A percentile compares a stretch with the other conserved stretches of the same genome.
Evolutionary conservation across 1,140 invertebrate species (phyloP).

Genomic region (Diorhabda elongata): DNA sequence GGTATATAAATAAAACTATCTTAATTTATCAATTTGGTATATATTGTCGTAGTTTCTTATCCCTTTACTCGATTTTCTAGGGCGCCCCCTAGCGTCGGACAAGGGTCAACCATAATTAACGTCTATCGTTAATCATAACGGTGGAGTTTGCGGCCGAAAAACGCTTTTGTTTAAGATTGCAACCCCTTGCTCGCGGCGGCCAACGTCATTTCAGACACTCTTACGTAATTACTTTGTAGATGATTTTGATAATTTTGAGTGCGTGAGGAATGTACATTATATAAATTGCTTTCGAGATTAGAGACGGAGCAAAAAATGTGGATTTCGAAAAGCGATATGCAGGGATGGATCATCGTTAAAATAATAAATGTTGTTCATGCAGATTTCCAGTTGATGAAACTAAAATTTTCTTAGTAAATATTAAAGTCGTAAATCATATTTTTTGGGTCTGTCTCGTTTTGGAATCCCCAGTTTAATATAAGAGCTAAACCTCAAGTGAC

Average conservation of each 20-base stretch:
- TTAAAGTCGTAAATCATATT: not conserved
- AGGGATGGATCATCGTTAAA: not conserved
- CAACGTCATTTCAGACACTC: conserved; percentile 15
- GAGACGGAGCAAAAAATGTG: not conserved
- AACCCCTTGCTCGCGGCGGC: conserved; percentile 6
- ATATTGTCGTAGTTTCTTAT: not conserved
- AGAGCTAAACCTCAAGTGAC: conserved; percentile 32
- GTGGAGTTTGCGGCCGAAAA: conserved; percentile 27
- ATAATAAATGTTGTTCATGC: too few species aligned
- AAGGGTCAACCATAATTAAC: conserved; percentile 40
- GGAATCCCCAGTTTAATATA: conserved; percentile 30
- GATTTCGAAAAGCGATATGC: not conserved
- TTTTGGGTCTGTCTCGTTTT: conserved; percentile 10
- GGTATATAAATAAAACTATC: not conserved
- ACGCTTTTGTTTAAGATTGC: conserved; percentile 34
- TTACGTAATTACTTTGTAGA: conserved; percentile 19
- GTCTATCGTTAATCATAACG: conserved; percentile 39
- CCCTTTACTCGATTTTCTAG: not conserved
- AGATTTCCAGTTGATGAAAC: not conserved
- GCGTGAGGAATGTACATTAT: conserved; percentile 16
- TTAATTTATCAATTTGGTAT: not conserved
- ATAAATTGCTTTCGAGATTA: conserved; percentile 13
- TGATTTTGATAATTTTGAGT: conserved; percentile 20
- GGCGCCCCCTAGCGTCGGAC: conserved; percentile 20
- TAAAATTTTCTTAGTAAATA: conserved; percentile 3